phyloP scores from a whole-genome alignment of 2,113 vertebrate genomes.

The Oryzias javanicus region DNA sequence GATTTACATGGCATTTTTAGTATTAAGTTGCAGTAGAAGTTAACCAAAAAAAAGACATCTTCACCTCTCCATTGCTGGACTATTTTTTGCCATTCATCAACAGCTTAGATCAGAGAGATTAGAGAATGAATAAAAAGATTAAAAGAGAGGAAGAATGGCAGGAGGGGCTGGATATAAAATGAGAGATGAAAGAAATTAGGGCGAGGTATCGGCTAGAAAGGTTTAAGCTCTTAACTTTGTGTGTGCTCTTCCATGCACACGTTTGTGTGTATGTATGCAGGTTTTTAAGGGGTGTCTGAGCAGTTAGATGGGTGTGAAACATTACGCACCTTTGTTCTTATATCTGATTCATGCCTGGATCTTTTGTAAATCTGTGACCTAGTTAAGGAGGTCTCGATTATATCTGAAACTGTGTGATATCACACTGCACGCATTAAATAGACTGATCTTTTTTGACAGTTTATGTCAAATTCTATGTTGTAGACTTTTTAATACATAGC shows the following conservation, averaged over 20 bases:
- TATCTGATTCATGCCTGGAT: conserved; percentile 63
- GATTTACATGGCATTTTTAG: conserved; percentile 22
- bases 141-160: conserved; percentile 35
- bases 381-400: conserved; percentile 33
- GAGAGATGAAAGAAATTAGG: conserved; percentile 65
- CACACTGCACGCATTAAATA: conserved; percentile 5
- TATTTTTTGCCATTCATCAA: conserved; percentile 41
- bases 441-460: conserved; percentile 29
- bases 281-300: conserved; percentile 55
- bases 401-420: conserved; percentile 3
- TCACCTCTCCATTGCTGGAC: conserved; percentile 6
- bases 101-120: conserved; percentile 46
- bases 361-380: conserved; percentile 53
- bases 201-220: conserved; percentile 50
- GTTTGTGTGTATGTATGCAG: conserved; percentile 20
- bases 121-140: conserved; percentile 49
- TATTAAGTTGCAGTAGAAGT: conserved; percentile 20
- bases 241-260: conserved; percentile 46
- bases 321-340: conserved; percentile 54
- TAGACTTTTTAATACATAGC: too few relatives aligned
- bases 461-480: not conserved
- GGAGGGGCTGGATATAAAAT: conserved; percentile 47
- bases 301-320: conserved; percentile 64
- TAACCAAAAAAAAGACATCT: not conserved
- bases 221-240: conserved; percentile 31